A percentile compares a stretch with the other conserved stretches of the same genome.
phyloP scores from a whole-genome alignment of 2,888 invertebrate species.

The Apamea monoglypha region DNA sequence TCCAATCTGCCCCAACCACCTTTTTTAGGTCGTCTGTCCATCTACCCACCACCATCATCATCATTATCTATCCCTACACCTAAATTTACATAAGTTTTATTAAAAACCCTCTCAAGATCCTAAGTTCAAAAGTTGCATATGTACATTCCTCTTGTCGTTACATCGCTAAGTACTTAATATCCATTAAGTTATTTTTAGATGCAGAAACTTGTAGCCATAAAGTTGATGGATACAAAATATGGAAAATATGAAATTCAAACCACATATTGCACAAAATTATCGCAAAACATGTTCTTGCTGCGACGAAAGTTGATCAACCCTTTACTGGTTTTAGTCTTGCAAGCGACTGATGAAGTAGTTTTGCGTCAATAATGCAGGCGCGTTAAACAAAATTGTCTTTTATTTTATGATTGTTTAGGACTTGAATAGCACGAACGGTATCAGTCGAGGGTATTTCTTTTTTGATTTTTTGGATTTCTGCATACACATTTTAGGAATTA shows the following conservation, averaged over 20 bases:
- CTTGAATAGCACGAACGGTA: not conserved
- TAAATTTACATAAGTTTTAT: not conserved
- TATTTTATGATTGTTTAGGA: not conserved
- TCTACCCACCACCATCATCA: not conserved
- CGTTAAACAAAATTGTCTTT: not conserved
- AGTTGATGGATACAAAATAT: slow-evolving; percentile 34
- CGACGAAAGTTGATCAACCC: slow-evolving; percentile 60
- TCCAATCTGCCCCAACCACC: not conserved
- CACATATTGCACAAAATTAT: slow-evolving; percentile 62
- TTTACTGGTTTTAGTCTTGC: slow-evolving; percentile 53
- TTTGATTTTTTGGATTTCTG: not conserved
- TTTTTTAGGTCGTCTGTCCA: not conserved
- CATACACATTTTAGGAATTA: not conserved
- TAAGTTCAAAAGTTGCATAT: too few relatives aligned
- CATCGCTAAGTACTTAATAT: slow-evolving; percentile 9
- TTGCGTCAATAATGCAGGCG: not conserved
- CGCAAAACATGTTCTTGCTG: slow-evolving; percentile 57
- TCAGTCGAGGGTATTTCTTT: not conserved
- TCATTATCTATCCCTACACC: not conserved
- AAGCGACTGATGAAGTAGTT: slow-evolving; percentile 37
- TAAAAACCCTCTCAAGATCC: not conserved
- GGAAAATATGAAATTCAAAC: slow-evolving; percentile 51
- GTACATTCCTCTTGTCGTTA: not conserved
- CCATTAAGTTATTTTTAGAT: slow-evolving; percentile 36
- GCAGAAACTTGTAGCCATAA: slow-evolving; percentile 23